Evolutionary conservation across 2,113 vertebrate species (phyloP), one percentile per base, ranked within the genome.

Genomic region (Actenoides hombroni): DNA sequence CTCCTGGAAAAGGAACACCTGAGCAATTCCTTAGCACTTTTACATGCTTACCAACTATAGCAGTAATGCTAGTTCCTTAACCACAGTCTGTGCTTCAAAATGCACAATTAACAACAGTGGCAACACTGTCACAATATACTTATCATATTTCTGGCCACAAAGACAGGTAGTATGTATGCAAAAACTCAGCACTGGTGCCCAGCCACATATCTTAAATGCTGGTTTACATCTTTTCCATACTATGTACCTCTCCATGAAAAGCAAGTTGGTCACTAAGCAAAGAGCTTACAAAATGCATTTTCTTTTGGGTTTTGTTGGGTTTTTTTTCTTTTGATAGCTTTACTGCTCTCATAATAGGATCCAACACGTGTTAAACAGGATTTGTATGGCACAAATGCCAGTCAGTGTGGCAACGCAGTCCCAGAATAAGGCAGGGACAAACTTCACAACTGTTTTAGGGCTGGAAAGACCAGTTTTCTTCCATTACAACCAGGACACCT

Each of bases 271-370:
- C 61, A 70, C 10, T 2, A 8, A 88, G 16, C 19, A 57, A 61
- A 74, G 16, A 80, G 56, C 3, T 63, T 51, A 28, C 0, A 63
- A 80, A 76, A 64, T 0, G 0, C 1, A 4, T 14, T 53, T 28
- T 53, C 23, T 19, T 33, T 44, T 64, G 42, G 16, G 9, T 15
- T 7, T 12, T 48, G 49, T 18, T 40, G 37, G 37, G 37, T 39
- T 46, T 6, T 20, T 24, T 24, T 35, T 26, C 21, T 24, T 29
- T 24, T 16, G 23, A 16, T 24, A 85, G 7, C 6, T 83, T 44
- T 80, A 11, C 23, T 83, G 48, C 10, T 71, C 25, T 54, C 1
- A 0, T 33, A 70, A 82, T 10, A 60, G 28, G 28, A 83, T n/a
- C 7, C 24, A 83, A 91, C 31, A 63, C 4, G 8, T 59, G n/a